These are phyloP conservation scores for Habroteleia sp. DNA, from an alignment of 2,888 invertebrate species.

Conservation along the genomic window DNA sequence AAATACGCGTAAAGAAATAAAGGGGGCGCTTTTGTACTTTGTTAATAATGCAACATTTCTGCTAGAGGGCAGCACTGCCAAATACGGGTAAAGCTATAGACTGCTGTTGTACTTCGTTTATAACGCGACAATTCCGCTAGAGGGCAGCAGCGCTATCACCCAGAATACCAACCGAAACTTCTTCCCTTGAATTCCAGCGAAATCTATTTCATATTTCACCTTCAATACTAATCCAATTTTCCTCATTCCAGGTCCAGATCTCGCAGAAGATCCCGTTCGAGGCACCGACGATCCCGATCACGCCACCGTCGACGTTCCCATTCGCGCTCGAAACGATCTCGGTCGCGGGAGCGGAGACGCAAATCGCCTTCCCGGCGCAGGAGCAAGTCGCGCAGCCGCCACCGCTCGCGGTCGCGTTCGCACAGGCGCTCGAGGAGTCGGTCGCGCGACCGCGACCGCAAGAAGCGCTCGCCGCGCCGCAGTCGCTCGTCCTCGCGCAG, in stretches of 20 bases:
- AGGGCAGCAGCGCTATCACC: too few relatives aligned
- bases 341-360: slow-evolving; percentile 77
- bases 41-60: too few relatives aligned
- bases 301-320: slow-evolving; percentile 83
- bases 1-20: too few relatives aligned
- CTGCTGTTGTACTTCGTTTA: too few relatives aligned
- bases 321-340: slow-evolving; percentile 80
- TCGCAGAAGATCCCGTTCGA: slow-evolving; percentile 75
- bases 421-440: slow-evolving; percentile 74
- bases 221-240: too few relatives aligned
- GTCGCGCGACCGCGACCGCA: slow-evolving; percentile 62
- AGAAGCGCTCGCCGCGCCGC: slow-evolving; percentile 73
- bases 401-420: slow-evolving; percentile 81
- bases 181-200: too few relatives aligned
- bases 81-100: too few relatives aligned
- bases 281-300: slow-evolving; percentile 78
- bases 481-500: slow-evolving; percentile 82
- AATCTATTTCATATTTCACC: not conserved
- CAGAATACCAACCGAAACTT: too few relatives aligned
- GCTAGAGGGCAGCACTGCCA: too few relatives aligned
- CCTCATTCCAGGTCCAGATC: slow-evolving; percentile 82
- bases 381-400: slow-evolving; percentile 77
- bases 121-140: too few relatives aligned
- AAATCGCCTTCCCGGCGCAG: slow-evolving; percentile 78
- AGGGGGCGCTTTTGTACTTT: too few relatives aligned